Conservation (phyloP, 1,140 invertebrate genomes). For the Danaus plexippus region DNA sequence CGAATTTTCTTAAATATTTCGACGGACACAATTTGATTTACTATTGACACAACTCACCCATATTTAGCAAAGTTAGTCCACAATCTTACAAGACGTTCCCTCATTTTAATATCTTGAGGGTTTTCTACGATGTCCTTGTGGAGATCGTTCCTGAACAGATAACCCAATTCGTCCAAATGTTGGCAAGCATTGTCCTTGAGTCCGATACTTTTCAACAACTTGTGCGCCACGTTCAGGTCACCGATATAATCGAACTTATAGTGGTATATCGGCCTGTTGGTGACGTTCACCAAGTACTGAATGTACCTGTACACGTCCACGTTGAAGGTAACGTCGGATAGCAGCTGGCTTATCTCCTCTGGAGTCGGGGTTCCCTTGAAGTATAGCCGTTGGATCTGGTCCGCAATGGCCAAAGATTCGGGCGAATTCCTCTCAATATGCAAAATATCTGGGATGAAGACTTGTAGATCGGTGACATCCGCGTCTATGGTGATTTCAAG, state of each 20-base stretch:
- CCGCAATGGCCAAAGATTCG: conserved; percentile 42
- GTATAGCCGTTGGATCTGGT: conserved; percentile 50
- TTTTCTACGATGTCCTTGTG: conserved; percentile 38
- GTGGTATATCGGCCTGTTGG: conserved; percentile 59
- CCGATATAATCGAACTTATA: conserved; percentile 67
- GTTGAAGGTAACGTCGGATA: conserved; percentile 51
- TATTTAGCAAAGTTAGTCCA: conserved; percentile 73
- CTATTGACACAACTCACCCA: conserved; percentile 48
- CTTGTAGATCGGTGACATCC: conserved; percentile 48
- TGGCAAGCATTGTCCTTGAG: no score
- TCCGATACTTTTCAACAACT: conserved; percentile 24
- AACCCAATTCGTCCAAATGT: conserved; percentile 64
- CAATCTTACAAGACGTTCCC: conserved; percentile 60
- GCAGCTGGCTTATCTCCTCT: conserved; percentile 44
- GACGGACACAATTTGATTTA: no score
- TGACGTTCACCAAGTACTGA: conserved; percentile 41
- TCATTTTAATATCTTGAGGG: conserved; percentile 41
- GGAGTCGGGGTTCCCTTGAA: conserved; percentile 40
- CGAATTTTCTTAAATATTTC: no score
- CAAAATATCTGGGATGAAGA: conserved; percentile 47
- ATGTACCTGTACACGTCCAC: conserved; percentile 49
- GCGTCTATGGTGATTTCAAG: conserved; percentile 40
- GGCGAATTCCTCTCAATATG: conserved; percentile 41
- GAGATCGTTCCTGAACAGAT: conserved; percentile 53
- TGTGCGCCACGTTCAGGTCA: conserved; percentile 47